These are phyloP conservation scores for Tauraco erythrolophus DNA, from an alignment of 2,113 vertebrate species.

Conservation along the genomic window DNA sequence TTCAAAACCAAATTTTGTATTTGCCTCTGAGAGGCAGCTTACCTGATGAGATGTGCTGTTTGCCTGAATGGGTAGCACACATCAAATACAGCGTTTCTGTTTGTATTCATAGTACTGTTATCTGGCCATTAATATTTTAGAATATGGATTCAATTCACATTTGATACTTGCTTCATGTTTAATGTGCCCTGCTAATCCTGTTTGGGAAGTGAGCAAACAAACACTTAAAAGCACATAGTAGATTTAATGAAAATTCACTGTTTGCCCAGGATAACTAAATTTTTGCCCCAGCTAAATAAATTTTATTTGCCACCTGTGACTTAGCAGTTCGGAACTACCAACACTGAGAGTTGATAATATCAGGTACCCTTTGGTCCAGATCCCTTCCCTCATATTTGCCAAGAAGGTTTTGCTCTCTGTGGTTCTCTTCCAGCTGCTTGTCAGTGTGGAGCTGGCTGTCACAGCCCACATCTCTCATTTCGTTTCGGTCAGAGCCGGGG, in stretches of 20 bases:
- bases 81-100: neutral
- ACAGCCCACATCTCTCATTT: neutral
- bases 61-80: rapidly evolving
- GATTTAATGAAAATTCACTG: neutral
- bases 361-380: neutral
- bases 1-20: neutral
- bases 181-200: neutral
- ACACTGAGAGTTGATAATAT: neutral
- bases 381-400: conserved; percentile 5
- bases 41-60: neutral
- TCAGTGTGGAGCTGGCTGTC: neutral
- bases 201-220: neutral
- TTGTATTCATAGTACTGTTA: neutral
- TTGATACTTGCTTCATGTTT: neutral
- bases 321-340: neutral
- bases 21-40: neutral
- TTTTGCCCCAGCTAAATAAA: neutral
- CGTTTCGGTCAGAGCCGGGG: neutral
- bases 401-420: neutral
- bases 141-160: neutral
- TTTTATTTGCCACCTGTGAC: rapidly evolving
- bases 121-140: conserved; percentile 3
- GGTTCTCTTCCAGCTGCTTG: neutral
- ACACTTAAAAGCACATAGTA: neutral
- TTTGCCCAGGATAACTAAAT: neutral